phyloP scores from a whole-genome alignment of 2,888 invertebrate genomes.

The Mechanitis mazaeus region DNA sequence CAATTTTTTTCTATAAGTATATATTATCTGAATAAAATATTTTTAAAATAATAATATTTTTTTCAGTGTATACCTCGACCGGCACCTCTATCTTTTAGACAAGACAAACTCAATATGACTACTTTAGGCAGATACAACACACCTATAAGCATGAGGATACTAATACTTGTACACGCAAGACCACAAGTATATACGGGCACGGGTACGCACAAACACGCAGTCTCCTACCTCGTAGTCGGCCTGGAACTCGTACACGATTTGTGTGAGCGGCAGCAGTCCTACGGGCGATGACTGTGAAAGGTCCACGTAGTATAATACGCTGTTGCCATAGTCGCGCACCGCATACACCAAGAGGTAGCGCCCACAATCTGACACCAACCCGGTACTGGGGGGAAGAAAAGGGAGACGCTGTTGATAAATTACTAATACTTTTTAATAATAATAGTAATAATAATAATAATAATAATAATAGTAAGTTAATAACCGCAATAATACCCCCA shows the following conservation, averaged over 20 bases:
- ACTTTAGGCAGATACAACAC: background rate
- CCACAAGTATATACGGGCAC: background rate
- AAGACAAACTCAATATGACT: too few relatives aligned
- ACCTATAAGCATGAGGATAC: background rate
- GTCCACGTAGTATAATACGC: conserved; percentile 90
- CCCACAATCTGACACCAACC: conserved; percentile 93
- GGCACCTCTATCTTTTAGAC: too few relatives aligned
- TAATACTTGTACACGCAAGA: background rate
- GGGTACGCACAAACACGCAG: background rate
- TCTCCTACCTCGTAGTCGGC: conserved; percentile 90
- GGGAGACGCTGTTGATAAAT: too few relatives aligned
- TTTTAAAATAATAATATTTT: too few relatives aligned
- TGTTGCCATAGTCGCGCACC: conserved; percentile 93
- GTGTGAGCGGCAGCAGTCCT: conserved; percentile 81
- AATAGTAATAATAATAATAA: too few relatives aligned
- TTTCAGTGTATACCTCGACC: too few relatives aligned
- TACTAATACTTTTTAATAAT: too few relatives aligned
- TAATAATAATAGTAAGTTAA: too few relatives aligned
- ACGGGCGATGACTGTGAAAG: conserved; percentile 78
- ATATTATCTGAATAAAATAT: too few relatives aligned
- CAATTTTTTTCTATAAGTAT: too few relatives aligned
- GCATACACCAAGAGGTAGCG: conserved; percentile 90
- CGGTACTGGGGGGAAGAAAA: conserved; percentile 78
- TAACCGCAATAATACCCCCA: too few relatives aligned
- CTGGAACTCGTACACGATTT: conserved; percentile 92